phyloP scores from a whole-genome alignment of 2,888 invertebrate genomes.

The Neocrepidodera transversa region DNA sequence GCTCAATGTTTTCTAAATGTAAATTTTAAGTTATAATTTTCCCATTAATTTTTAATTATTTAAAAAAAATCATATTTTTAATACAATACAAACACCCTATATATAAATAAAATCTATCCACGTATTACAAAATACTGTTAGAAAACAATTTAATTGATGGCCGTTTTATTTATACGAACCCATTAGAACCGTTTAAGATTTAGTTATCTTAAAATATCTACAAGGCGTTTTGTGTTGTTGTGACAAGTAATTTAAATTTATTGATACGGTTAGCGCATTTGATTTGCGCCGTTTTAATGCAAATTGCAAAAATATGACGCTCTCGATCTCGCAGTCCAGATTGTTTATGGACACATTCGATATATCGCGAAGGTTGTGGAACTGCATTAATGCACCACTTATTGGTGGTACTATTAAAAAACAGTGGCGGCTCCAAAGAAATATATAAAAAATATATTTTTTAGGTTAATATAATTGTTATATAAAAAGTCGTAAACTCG shows the following conservation, averaged over 20 bases:
- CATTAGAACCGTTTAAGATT: not conserved
- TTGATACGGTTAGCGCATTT: not conserved
- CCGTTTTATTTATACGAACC: too few species aligned
- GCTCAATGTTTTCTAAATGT: too few species aligned
- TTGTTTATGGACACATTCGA: not conserved
- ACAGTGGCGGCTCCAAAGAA: not conserved
- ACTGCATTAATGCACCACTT: not conserved
- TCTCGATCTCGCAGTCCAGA: not conserved
- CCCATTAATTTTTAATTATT: too few species aligned
- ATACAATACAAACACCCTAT: too few species aligned
- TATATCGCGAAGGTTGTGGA: not conserved
- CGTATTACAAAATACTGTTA: too few species aligned
- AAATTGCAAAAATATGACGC: conserved; percentile 5
- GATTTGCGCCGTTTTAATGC: conserved; percentile 8
- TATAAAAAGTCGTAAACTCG: too few species aligned
- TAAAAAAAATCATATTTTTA: too few species aligned
- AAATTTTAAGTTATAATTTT: too few species aligned
- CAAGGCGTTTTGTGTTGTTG: conserved; percentile 1
- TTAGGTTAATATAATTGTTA: too few species aligned
- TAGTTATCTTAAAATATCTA: not conserved
- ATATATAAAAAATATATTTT: too few species aligned
- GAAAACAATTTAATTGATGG: too few species aligned
- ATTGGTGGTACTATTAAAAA: not conserved
- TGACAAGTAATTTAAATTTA: conserved; percentile 5
- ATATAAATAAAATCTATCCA: too few species aligned